phyloP scores from a whole-genome alignment of 1,140 invertebrate genomes.

The Lordiphosa collinella region DNA sequence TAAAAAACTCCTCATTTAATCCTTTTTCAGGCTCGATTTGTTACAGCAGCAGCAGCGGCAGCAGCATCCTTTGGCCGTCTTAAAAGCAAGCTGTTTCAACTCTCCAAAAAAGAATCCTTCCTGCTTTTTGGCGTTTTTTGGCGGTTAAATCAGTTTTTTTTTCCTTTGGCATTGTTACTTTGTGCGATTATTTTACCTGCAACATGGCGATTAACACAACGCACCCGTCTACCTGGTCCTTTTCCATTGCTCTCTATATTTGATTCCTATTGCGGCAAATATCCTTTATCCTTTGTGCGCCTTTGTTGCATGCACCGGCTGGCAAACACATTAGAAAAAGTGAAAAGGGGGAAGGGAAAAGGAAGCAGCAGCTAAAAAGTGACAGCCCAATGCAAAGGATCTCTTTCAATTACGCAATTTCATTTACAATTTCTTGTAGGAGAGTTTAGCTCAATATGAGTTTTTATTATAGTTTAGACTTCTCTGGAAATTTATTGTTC shows the following conservation, averaged over 20 bases:
- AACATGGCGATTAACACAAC: constrained; percentile 53
- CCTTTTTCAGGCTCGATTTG: constrained; percentile 61
- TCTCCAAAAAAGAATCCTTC: constrained; percentile 19
- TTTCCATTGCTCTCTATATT: constrained; percentile 19
- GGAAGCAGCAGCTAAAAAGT: constrained; percentile 9
- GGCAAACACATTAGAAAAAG: constrained; percentile 51
- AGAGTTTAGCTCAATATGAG: constrained; percentile 13
- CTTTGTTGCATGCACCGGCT: constrained; percentile 58
- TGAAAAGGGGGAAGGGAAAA: constrained; percentile 29
- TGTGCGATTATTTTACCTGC: constrained; percentile 59
- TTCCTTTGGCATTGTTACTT: constrained; percentile 42
- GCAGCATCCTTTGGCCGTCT: constrained; percentile 30
- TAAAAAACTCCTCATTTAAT: constrained; percentile 51
- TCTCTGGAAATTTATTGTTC: constrained; percentile 41
- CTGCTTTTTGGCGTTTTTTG: neutral
- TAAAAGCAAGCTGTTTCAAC: constrained; percentile 59
- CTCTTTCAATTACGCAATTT: constrained; percentile 32
- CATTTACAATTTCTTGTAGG: neutral
- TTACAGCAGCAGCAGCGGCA: constrained; percentile 27
- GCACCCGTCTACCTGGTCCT: constrained; percentile 33
- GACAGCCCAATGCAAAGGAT: constrained; percentile 16
- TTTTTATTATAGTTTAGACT: constrained; percentile 31
- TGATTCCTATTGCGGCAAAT: constrained; percentile 49
- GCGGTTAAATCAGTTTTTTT: constrained; percentile 8
- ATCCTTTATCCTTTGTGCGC: constrained; percentile 53